Evolutionary conservation across 92 coral and sea anemone genomes (phyloP).

Genomic region (Epizoanthus fatuus): DNA sequence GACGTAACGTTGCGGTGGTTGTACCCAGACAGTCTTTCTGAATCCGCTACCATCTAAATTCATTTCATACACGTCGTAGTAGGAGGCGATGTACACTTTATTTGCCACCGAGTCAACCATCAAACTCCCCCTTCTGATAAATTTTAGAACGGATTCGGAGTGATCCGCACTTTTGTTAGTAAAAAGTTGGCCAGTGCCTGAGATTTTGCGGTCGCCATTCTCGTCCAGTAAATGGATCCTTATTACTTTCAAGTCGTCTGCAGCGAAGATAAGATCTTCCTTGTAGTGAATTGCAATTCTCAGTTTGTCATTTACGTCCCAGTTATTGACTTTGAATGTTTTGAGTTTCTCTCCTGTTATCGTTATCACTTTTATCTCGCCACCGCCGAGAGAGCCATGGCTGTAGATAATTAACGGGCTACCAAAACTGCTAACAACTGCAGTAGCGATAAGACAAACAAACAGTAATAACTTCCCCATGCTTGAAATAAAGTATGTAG

Average conservation of each 20-base stretch:
- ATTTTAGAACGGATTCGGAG: conserved; percentile 14
- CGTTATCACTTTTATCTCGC: too few species aligned
- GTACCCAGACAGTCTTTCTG: background rate
- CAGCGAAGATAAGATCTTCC: conserved; percentile 48
- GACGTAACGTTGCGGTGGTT: background rate
- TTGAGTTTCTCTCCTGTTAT: too few species aligned
- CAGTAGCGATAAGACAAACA: too few species aligned
- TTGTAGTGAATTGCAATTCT: conserved; percentile 48
- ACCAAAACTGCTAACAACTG: too few species aligned
- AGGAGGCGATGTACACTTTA: background rate
- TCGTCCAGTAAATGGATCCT: conserved; percentile 43
- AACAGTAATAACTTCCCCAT: too few species aligned
- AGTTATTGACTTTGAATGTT: too few species aligned
- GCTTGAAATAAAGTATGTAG: too few species aligned
- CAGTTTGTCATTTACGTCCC: too few species aligned
- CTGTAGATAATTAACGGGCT: too few species aligned
- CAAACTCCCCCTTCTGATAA: background rate
- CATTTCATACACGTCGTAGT: background rate
- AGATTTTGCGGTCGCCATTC: conserved; percentile 39
- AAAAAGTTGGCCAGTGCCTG: conserved; percentile 52
- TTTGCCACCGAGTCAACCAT: conserved; percentile 14
- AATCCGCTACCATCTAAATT: conserved; percentile 21
- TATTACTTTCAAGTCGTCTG: conserved; percentile 15
- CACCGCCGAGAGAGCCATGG: too few species aligned
- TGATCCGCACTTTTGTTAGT: conserved; percentile 26